Conservation (phyloP, 2,888 invertebrate genomes). For the Scaptomyza cyrtandrae region DNA sequence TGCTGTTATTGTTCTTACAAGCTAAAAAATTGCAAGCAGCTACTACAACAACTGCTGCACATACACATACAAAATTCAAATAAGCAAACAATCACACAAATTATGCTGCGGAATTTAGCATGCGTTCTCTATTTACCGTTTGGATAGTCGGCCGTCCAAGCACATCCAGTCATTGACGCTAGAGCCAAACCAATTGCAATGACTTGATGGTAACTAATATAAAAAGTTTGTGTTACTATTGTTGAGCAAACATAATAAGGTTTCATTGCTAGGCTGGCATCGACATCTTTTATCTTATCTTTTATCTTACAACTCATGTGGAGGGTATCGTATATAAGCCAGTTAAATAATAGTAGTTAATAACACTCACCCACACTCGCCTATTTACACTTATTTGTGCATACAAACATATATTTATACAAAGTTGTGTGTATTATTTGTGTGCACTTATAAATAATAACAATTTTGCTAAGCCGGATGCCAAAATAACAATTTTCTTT, state of each 20-base stretch:
- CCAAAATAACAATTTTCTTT: slow-evolving; percentile 80
- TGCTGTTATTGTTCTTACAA: no score
- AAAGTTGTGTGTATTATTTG: slow-evolving; percentile 24
- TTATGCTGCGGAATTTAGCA: no score
- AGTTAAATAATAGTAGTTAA: slow-evolving; percentile 19
- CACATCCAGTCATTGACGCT: no score
- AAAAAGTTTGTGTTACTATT: no score
- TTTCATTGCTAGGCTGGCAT: not conserved
- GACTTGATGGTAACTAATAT: no score
- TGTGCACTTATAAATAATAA: slow-evolving; percentile 72
- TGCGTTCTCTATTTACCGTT: no score
- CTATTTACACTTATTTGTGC: not conserved
- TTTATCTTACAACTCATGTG: not conserved
- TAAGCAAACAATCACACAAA: slow-evolving; percentile 7
- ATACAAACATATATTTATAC: not conserved
- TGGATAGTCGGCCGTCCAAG: no score
- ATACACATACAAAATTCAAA: no score
- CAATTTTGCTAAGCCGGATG: slow-evolving; percentile 79
- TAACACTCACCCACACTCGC: not conserved
- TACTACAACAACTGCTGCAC: no score
- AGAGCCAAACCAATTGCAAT: no score
- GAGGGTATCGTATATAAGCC: slow-evolving; percentile 3
- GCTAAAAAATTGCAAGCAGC: no score
- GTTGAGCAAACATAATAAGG: slow-evolving; percentile 6
- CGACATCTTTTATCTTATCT: not conserved